These are phyloP conservation scores for Synergus itoensis DNA, from an alignment of 2,888 invertebrate genomes.

Conservation along the genomic window DNA sequence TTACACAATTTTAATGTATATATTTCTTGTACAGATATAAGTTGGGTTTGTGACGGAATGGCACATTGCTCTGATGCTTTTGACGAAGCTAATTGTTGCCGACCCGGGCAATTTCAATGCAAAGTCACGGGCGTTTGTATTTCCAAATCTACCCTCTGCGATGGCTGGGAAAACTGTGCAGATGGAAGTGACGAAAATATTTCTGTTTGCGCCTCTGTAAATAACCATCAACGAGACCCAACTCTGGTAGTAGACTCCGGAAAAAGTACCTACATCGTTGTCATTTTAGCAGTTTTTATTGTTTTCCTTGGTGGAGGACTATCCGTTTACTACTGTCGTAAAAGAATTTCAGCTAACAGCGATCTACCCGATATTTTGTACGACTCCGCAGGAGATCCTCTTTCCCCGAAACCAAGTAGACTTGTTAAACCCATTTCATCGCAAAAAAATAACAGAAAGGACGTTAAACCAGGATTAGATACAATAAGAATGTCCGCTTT, in stretches of 20 bases:
- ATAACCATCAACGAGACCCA: constrained; percentile 76
- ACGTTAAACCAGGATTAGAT: constrained; percentile 75
- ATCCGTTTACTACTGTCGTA: constrained; percentile 80
- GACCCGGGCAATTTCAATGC: constrained; percentile 83
- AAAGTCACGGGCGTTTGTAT: constrained; percentile 88
- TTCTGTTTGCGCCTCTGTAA: constrained; percentile 80
- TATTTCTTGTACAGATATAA: constrained; percentile 68
- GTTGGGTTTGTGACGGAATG: constrained; percentile 82
- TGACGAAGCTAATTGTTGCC: constrained; percentile 86
- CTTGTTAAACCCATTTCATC: constrained; percentile 75
- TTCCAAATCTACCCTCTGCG: constrained; percentile 84
- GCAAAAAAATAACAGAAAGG: constrained; percentile 75
- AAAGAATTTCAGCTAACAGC: constrained; percentile 78
- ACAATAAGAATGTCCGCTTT: constrained; percentile 84
- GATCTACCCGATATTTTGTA: constrained; percentile 80
- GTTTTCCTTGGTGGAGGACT: constrained; percentile 80
- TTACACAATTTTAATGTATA: background rate
- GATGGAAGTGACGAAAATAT: constrained; percentile 87
- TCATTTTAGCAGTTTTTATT: constrained; percentile 77
- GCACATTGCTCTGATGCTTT: constrained; percentile 84
- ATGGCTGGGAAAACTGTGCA: constrained; percentile 88
- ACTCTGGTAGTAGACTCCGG: constrained; percentile 71
- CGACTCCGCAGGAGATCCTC: constrained; percentile 84
- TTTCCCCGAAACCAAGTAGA: constrained; percentile 80
- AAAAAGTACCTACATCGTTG: constrained; percentile 80